Conservation (phyloP, 2,888 invertebrate genomes). For the Coelopa pilipes region DNA sequence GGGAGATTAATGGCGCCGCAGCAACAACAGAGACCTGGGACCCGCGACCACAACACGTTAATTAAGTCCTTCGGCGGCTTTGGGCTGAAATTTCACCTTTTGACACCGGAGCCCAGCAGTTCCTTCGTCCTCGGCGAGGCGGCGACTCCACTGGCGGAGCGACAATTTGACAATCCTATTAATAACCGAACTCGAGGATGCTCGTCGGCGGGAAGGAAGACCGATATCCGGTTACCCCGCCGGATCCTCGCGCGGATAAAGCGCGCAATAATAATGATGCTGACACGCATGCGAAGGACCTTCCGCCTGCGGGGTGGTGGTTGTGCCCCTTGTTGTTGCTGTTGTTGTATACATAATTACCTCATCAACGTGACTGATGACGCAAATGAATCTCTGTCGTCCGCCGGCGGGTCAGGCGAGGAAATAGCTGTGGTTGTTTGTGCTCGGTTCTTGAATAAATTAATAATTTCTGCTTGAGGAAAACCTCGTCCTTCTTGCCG, state of each 20-base stretch:
- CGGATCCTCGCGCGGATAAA: background rate
- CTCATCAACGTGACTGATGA: constrained; percentile 68
- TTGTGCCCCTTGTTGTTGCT: constrained; percentile 26
- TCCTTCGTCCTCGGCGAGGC: background rate
- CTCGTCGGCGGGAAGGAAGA: background rate
- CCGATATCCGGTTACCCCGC: constrained; percentile 26
- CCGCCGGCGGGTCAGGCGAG: constrained; percentile 43
- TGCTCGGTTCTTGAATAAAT: constrained; percentile 53
- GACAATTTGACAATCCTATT: constrained; percentile 31
- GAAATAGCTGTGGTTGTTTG: background rate
- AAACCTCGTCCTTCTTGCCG: background rate
- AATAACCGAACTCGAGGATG: constrained; percentile 23
- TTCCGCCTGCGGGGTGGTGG: constrained; percentile 19
- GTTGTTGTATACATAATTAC: constrained; percentile 59
- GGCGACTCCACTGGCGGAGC: constrained; percentile 4
- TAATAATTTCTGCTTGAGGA: constrained; percentile 51
- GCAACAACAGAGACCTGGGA: too few species aligned
- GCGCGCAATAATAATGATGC: constrained; percentile 26
- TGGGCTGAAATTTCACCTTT: constrained; percentile 45
- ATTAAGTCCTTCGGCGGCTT: constrained; percentile 36
- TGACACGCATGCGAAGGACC: constrained; percentile 25
- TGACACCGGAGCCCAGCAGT: constrained; percentile 39
- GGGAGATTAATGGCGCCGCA: too few species aligned
- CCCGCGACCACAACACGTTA: constrained; percentile 20
- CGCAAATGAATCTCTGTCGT: constrained; percentile 65